These are phyloP conservation scores for Electrophaes corylata DNA, from an alignment of 2,888 invertebrate species.

Conservation along the genomic window DNA sequence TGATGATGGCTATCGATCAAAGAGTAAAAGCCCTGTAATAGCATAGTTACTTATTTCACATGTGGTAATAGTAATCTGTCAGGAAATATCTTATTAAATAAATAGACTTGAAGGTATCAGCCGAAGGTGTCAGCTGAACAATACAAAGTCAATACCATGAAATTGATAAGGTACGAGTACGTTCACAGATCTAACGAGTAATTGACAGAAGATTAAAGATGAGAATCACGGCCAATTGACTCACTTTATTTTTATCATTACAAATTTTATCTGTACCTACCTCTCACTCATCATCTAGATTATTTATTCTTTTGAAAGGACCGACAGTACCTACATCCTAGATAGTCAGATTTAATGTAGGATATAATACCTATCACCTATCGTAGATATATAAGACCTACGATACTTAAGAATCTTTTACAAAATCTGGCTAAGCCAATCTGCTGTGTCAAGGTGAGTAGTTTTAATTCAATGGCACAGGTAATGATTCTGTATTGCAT, in stretches of 20 bases:
- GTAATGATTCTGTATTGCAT: not conserved
- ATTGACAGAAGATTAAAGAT: conserved; percentile 13
- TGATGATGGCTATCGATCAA: not conserved
- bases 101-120: not conserved
- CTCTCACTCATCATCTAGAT: not conserved
- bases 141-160: conserved; percentile 6
- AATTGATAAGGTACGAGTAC: conserved; percentile 10
- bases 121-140: conserved; percentile 1
- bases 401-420: too few species aligned
- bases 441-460: not conserved
- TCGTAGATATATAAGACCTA: too few species aligned
- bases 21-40: too few species aligned
- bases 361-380: too few species aligned
- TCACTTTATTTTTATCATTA: conserved; percentile 11
- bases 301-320: conserved; percentile 1
- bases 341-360: too few species aligned
- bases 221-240: conserved; percentile 7
- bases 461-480: too few species aligned
- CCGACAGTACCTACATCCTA: not conserved
- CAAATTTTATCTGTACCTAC: conserved; percentile 1
- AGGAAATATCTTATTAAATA: not conserved
- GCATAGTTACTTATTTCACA: too few species aligned
- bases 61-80: conserved; percentile 8
- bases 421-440: not conserved
- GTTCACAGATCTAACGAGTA: conserved; percentile 12